A percentile compares a stretch with the other conserved stretches of the same genome.
These are phyloP conservation scores for Stenoptilia bipunctidactyla DNA, from an alignment of 2,888 invertebrate genomes.

Conservation along the genomic window DNA sequence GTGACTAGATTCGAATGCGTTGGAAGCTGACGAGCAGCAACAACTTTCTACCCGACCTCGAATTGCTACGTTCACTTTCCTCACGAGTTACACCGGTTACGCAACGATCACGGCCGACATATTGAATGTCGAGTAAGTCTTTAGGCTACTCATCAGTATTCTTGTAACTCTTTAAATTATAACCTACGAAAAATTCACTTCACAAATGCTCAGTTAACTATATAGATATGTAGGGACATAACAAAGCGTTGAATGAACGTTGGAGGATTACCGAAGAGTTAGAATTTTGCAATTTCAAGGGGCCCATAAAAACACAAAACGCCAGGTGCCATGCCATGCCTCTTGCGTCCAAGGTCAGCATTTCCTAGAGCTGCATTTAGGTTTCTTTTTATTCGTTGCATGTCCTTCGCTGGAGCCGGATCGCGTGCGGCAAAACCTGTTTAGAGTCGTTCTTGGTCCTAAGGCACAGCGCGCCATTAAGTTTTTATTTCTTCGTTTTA, in stretches of 20 bases:
- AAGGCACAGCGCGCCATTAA: conserved; percentile 43
- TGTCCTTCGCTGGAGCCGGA: conserved; percentile 53
- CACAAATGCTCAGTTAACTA: conserved; percentile 25
- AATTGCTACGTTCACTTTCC: conserved; percentile 69
- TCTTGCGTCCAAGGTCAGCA: conserved; percentile 64
- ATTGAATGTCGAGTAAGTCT: conserved; percentile 12
- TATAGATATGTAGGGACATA: conserved; percentile 17
- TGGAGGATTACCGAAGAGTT: conserved; percentile 28
- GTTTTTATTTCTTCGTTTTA: conserved; percentile 36
- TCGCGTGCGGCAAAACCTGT: conserved; percentile 67
- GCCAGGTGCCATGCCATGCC: conserved; percentile 65
- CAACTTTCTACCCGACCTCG: conserved; percentile 70
- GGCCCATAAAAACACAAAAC: conserved; percentile 44
- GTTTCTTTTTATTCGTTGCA: conserved; percentile 67
- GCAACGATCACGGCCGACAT: conserved; percentile 54
- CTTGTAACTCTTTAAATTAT: no score
- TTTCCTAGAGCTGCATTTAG: conserved; percentile 70
- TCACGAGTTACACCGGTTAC: conserved; percentile 61
- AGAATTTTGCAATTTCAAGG: conserved; percentile 58
- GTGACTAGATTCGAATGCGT: neutral
- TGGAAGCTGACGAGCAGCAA: conserved; percentile 7
- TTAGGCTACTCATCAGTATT: neutral
- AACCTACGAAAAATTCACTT: conserved; percentile 9
- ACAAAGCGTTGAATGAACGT: neutral
- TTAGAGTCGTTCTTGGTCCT: conserved; percentile 52